A percentile compares a stretch with the other conserved stretches of the same genome.
Conservation (phyloP, 2,888 invertebrate genomes). For the Geophilus truncorum region DNA sequence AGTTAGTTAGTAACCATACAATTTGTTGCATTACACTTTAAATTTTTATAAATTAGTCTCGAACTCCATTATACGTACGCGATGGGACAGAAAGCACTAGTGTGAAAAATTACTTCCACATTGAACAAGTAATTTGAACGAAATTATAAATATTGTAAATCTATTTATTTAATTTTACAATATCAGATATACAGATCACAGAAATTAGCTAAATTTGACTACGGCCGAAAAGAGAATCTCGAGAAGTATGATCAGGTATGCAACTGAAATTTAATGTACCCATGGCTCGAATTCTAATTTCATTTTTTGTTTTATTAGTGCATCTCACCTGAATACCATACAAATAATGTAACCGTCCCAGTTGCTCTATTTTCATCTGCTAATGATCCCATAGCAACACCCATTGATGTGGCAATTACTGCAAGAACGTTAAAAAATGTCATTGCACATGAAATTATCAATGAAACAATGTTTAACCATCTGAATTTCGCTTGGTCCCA, state of each 20-base stretch:
- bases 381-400: too few species aligned
- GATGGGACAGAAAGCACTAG: neutral
- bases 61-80: neutral
- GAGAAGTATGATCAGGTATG: neutral
- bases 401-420: too few species aligned
- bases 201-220: neutral
- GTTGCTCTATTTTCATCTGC: too few species aligned
- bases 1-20: neutral
- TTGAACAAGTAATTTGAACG: neutral
- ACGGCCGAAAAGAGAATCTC: neutral
- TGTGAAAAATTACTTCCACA: neutral
- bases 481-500: too few species aligned
- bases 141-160: neutral
- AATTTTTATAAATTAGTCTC: neutral
- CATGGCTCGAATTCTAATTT: too few species aligned
- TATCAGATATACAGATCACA: neutral
- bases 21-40: neutral
- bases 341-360: too few species aligned
- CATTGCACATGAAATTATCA: too few species aligned
- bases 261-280: too few species aligned
- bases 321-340: too few species aligned
- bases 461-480: too few species aligned
- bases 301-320: too few species aligned
- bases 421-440: too few species aligned
- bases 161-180: neutral